Percentiles rank a stretch among this genome's conserved stretches.
Conservation (phyloP, 2,113 vertebrate genomes). For the Scomber colias region DNA sequence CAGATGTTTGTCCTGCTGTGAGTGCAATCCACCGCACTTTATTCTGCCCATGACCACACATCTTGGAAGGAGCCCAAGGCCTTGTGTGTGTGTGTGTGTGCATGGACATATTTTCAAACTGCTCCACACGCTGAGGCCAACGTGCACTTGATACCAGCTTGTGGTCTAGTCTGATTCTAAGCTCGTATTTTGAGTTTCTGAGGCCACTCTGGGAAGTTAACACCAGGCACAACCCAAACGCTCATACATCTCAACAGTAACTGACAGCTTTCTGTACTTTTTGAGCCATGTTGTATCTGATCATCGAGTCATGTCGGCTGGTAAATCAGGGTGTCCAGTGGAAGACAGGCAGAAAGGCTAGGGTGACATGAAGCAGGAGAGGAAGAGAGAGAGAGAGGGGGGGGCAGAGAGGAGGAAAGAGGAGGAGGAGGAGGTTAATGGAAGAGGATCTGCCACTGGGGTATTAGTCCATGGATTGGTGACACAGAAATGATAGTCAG, state of each 20-base stretch:
- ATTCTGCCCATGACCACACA: conserved; percentile 21
- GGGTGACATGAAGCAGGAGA: conserved; percentile 61
- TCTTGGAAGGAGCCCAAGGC: conserved; percentile 27
- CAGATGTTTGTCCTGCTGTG: conserved; percentile 42
- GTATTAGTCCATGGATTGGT: conserved; percentile 82
- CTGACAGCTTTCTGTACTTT: conserved; percentile 14
- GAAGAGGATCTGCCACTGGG: conserved; percentile 82
- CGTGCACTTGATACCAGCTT: conserved; percentile 24
- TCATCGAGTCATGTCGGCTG: conserved; percentile 27
- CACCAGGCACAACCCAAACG: neutral
- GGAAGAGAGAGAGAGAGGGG: conserved; percentile 22
- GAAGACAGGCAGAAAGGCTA: conserved; percentile 62
- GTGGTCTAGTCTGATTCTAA: conserved; percentile 14
- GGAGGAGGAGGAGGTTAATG: conserved; percentile 74
- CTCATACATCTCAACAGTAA: conserved; percentile 23
- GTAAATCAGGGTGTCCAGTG: conserved; percentile 54
- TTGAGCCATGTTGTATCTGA: conserved; percentile 19
- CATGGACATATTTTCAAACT: conserved; percentile 31
- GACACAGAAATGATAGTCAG: conserved; percentile 80
- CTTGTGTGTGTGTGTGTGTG: neutral
- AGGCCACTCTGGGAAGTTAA: neutral
- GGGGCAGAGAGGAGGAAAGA: conserved; percentile 31
- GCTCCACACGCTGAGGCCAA: conserved; percentile 1
- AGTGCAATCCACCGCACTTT: conserved; percentile 37
- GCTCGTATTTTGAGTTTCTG: conserved; percentile 25